These are phyloP conservation scores for Pogonognathellus flavescens DNA, from an alignment of 1,140 invertebrate species.

Conservation along the genomic window DNA sequence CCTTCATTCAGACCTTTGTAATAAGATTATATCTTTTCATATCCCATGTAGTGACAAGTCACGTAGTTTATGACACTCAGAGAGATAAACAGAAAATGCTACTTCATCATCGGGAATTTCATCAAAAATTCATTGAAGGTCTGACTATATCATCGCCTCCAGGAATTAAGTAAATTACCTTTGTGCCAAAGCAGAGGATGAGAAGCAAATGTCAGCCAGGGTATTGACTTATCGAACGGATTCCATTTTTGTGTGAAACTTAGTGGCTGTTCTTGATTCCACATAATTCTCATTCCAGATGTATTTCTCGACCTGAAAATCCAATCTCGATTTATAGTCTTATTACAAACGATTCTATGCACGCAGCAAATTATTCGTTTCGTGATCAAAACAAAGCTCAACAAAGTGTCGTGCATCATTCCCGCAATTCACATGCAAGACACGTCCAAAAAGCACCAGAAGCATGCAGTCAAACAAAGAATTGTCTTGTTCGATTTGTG, in stretches of 20 bases:
- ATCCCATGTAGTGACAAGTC: not conserved
- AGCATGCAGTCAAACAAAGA: not conserved
- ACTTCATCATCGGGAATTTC: not conserved
- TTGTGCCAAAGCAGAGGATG: constrained; percentile 84
- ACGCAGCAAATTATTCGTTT: not conserved
- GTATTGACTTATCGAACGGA: constrained; percentile 84
- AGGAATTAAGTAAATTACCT: constrained; percentile 23
- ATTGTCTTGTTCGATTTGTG: not conserved
- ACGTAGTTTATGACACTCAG: not conserved
- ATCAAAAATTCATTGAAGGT: not conserved
- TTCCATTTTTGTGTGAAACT: constrained; percentile 85
- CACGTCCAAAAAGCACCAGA: not conserved
- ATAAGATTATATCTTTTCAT: not conserved
- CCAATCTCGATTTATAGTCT: not conserved
- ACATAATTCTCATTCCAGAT: constrained; percentile 81
- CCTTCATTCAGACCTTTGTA: not conserved
- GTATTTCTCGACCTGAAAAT: constrained; percentile 77
- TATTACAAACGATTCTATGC: not conserved
- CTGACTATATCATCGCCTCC: not conserved
- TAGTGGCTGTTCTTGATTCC: constrained; percentile 80
- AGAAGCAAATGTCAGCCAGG: constrained; percentile 82
- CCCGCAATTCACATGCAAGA: not conserved
- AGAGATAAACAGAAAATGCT: not conserved
- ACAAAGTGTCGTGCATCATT: not conserved
- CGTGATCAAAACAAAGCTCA: not conserved